Percentiles rank a stretch among this genome's conserved stretches.
phyloP scores from a whole-genome alignment of 2,797 vertebrate species.

The Semaprochilodus insignis region DNA sequence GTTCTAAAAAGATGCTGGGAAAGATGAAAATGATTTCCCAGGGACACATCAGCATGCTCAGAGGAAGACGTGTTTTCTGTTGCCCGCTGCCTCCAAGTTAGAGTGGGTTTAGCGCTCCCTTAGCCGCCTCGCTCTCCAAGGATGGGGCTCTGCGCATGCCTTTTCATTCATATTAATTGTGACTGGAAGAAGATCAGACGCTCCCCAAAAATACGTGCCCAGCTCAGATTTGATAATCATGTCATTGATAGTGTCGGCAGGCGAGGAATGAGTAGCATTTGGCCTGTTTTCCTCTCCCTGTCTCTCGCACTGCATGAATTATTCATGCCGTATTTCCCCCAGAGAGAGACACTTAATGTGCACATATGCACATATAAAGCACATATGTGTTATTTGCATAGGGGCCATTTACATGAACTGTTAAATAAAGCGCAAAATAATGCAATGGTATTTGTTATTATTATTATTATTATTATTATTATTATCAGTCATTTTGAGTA shows the following conservation, averaged over 20 bases:
- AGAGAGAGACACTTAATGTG: conserved; percentile 44
- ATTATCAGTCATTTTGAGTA: no score
- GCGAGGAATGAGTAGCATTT: conserved; percentile 31
- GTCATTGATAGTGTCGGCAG: conserved; percentile 50
- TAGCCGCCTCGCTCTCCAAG: conserved; percentile 27
- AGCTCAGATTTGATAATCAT: conserved; percentile 59
- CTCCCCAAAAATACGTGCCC: conserved; percentile 42
- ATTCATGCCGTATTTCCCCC: conserved; percentile 31
- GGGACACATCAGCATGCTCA: conserved; percentile 4
- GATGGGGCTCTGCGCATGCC: conserved; percentile 28
- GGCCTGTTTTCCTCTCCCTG: neutral
- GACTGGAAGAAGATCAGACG: conserved; percentile 59
- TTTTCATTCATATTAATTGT: conserved; percentile 59
- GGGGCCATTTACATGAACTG: conserved; percentile 34
- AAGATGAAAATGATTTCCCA: conserved; percentile 1
- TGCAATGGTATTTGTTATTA: neutral
- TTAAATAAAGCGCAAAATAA: conserved; percentile 28
- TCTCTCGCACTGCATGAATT: conserved; percentile 50
- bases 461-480: no score
- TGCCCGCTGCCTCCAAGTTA: neutral
- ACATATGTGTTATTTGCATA: conserved; percentile 51
- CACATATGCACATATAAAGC: neutral
- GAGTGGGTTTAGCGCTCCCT: conserved; percentile 21
- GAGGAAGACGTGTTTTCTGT: neutral
- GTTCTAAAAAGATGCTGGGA: neutral